phyloP scores from a whole-genome alignment of 2,113 vertebrate genomes.

The Amazona guildingii region DNA sequence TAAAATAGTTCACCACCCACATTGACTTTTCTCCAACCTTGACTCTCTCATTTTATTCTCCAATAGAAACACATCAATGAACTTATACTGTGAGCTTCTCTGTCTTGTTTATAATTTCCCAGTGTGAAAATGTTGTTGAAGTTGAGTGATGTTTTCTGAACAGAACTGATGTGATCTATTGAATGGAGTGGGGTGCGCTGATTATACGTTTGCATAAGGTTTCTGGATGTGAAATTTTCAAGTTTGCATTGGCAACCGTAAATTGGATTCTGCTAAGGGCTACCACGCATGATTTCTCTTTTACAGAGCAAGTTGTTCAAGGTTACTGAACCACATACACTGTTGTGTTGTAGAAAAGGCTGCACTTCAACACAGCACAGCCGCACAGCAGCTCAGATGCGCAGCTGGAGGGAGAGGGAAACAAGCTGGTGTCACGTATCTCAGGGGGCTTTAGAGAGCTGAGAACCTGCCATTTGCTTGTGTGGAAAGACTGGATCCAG shows the following conservation, averaged over 20 bases:
- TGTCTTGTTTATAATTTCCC: not conserved
- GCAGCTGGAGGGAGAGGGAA: not conserved
- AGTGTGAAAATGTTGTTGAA: not conserved
- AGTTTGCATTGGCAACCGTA: not conserved
- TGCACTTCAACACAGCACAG: fast-evolving
- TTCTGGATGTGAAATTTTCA: not conserved
- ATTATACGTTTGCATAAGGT: not conserved
- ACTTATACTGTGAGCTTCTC: not conserved
- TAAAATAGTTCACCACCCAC: not conserved
- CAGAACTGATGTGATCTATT: not conserved
- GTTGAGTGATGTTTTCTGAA: not conserved
- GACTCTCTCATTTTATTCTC: not conserved
- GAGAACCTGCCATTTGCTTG: not conserved
- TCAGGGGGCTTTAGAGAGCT: not conserved
- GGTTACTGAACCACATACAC: not conserved
- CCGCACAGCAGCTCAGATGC: not conserved
- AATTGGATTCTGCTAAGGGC: not conserved
- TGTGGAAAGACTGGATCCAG: not conserved
- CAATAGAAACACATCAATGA: not conserved
- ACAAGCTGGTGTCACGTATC: fast-evolving
- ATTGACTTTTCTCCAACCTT: not conserved
- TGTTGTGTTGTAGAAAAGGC: not conserved
- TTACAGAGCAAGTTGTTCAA: not conserved
- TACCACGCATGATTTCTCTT: not conserved
- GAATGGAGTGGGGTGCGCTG: not conserved